Conservation (phyloP, 2,113 vertebrate genomes). For the Xenopus borealis region DNA sequence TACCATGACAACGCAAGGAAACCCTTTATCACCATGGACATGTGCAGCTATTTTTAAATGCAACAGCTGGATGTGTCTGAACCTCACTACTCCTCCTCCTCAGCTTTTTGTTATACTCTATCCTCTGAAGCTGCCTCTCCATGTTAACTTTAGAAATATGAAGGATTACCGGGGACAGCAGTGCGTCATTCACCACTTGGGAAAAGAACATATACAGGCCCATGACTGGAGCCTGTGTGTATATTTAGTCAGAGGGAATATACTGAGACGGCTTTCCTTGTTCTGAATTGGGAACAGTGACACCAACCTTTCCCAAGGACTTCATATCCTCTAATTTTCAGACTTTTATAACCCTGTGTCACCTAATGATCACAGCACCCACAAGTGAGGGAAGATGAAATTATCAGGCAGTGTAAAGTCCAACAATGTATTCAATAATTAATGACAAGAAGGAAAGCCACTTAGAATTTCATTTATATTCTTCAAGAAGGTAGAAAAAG, state of each 20-base stretch:
- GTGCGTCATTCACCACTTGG: slow-evolving; percentile 16
- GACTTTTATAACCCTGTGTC: neutral
- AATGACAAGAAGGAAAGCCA: neutral
- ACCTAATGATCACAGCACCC: neutral
- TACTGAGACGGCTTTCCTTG: neutral
- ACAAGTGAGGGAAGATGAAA: neutral
- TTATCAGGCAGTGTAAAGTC: neutral
- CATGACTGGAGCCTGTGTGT: neutral
- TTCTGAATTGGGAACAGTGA: neutral
- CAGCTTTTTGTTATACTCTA: slow-evolving; percentile 34
- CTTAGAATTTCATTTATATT: neutral
- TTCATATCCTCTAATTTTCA: neutral
- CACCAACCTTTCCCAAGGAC: neutral
- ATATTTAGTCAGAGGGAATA: slow-evolving; percentile 20
- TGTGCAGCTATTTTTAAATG: slow-evolving; percentile 73
- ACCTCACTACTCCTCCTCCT: slow-evolving; percentile 52
- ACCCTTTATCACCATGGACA: slow-evolving; percentile 64
- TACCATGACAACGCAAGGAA: slow-evolving; percentile 70
- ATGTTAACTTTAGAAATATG: slow-evolving; percentile 55
- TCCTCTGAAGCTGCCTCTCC: slow-evolving; percentile 29
- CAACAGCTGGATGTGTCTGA: slow-evolving; percentile 72
- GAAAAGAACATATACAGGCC: slow-evolving; percentile 11
- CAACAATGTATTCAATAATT: neutral
- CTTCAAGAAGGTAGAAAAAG: neutral
- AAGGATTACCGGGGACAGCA: slow-evolving; percentile 44